phyloP scores from a whole-genome alignment of 2,888 invertebrate genomes.

The Eupithecia vulgata region DNA sequence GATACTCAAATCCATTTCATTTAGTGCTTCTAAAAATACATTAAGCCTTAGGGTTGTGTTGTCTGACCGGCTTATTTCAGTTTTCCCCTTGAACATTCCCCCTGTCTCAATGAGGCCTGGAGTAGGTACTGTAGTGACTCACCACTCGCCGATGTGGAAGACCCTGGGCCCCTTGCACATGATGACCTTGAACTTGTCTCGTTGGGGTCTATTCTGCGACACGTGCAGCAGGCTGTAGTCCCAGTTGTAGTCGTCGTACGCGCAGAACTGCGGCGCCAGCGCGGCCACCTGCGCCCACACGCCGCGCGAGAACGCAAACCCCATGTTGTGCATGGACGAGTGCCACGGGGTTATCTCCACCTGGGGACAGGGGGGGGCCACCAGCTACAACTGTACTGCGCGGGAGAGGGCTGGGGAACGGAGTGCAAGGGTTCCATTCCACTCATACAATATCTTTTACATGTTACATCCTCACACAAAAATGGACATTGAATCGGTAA shows the following conservation, averaged over 20 bases:
- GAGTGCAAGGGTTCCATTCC: too few relatives aligned
- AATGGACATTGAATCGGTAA: too few relatives aligned
- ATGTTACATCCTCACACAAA: too few relatives aligned
- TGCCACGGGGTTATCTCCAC: conserved; percentile 97
- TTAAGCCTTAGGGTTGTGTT: too few relatives aligned
- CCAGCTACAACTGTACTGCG: not conserved
- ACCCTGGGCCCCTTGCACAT: conserved; percentile 96
- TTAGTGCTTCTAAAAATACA: too few relatives aligned
- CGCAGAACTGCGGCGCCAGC: conserved; percentile 94
- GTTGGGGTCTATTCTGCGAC: conserved; percentile 91
- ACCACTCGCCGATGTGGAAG: conserved; percentile 99
- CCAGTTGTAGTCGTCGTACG: conserved; percentile 99
- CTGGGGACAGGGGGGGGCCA: conserved; percentile 69
- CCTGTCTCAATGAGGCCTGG: too few relatives aligned
- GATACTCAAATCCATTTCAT: too few relatives aligned
- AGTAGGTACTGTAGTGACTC: conserved; percentile 59
- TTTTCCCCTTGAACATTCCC: too few relatives aligned
- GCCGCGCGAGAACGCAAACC: conserved; percentile 95
- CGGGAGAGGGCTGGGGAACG: not conserved
- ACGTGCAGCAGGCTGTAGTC: conserved; percentile 98
- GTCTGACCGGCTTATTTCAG: too few relatives aligned
- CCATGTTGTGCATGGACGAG: conserved; percentile 99
- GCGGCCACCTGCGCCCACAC: conserved; percentile 93
- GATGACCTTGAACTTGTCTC: conserved; percentile 91
- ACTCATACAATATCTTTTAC: too few relatives aligned